Percentiles rank a stretch among this genome's conserved stretches.
Evolutionary conservation across 2,888 invertebrate genomes (phyloP).

Genomic region (Ellobium chinense): DNA sequence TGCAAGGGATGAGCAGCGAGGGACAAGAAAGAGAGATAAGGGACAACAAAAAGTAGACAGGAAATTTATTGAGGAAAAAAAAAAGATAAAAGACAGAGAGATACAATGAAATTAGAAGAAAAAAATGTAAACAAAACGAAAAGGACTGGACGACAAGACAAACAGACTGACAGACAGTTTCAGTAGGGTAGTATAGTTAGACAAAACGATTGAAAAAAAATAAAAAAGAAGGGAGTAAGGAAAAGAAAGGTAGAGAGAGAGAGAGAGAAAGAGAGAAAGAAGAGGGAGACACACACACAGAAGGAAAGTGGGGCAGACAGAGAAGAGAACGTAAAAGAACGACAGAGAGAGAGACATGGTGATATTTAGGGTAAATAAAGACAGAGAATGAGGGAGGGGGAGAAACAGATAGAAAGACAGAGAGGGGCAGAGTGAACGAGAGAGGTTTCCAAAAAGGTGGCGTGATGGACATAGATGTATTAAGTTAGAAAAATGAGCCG

Average conservation of each 20-base stretch:
- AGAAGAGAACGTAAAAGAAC: slow-evolving; percentile 4
- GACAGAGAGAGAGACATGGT: not conserved
- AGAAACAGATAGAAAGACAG: not conserved
- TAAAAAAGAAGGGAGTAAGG: not conserved
- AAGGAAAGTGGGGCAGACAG: not conserved
- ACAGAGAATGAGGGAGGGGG: slow-evolving; percentile 5
- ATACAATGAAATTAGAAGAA: too few relatives aligned
- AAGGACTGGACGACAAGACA: not conserved
- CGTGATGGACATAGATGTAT: slow-evolving; percentile 22
- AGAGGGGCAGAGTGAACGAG: slow-evolving; percentile 3
- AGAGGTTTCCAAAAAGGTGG: not conserved
- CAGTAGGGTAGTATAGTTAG: not conserved
- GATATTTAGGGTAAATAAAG: not conserved
- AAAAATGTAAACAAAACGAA: too few relatives aligned
- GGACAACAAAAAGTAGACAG: too few relatives aligned
- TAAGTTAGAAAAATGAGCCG: too few relatives aligned
- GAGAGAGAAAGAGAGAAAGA: not conserved
- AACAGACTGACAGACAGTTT: not conserved
- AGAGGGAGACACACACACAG: not conserved
- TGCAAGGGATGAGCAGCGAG: too few relatives aligned
- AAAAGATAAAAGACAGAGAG: too few relatives aligned
- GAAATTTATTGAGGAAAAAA: too few relatives aligned
- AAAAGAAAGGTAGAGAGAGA: not conserved
- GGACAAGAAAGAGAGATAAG: too few relatives aligned
- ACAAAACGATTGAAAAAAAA: not conserved